phyloP scores from a whole-genome alignment of 2,888 invertebrate species.

The Eristalis tenax region DNA sequence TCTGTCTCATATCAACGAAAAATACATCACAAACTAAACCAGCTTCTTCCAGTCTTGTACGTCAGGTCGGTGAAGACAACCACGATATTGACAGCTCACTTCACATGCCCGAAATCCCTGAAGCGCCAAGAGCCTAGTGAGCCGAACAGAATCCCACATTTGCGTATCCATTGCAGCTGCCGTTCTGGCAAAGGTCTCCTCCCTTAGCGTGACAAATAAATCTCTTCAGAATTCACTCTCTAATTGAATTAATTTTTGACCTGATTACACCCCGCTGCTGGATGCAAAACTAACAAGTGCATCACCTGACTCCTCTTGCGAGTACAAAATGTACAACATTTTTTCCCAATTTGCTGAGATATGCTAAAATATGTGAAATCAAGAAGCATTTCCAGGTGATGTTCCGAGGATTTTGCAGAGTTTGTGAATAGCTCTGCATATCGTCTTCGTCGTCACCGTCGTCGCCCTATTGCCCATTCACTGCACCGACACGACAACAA shows the following conservation, averaged over 20 bases:
- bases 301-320: background rate
- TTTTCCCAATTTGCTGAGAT: constrained; percentile 46
- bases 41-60: too few relatives aligned
- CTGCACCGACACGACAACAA: constrained; percentile 8
- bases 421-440: constrained; percentile 24
- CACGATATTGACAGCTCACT: too few relatives aligned
- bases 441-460: background rate
- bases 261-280: background rate
- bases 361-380: constrained; percentile 59
- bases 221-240: background rate
- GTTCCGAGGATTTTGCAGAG: constrained; percentile 46
- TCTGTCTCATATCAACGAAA: too few relatives aligned
- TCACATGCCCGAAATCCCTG: too few relatives aligned
- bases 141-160: too few relatives aligned
- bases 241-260: background rate
- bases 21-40: too few relatives aligned
- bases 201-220: background rate
- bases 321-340: constrained; percentile 13
- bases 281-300: constrained; percentile 10
- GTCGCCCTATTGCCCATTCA: constrained; percentile 42
- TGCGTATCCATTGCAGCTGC: background rate
- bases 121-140: too few relatives aligned
- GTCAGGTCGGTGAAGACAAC: too few relatives aligned
- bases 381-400: constrained; percentile 49
- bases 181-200: background rate